These are phyloP conservation scores for Priocnemis perturbator DNA, from an alignment of 2,888 invertebrate genomes.

Conservation along the genomic window DNA sequence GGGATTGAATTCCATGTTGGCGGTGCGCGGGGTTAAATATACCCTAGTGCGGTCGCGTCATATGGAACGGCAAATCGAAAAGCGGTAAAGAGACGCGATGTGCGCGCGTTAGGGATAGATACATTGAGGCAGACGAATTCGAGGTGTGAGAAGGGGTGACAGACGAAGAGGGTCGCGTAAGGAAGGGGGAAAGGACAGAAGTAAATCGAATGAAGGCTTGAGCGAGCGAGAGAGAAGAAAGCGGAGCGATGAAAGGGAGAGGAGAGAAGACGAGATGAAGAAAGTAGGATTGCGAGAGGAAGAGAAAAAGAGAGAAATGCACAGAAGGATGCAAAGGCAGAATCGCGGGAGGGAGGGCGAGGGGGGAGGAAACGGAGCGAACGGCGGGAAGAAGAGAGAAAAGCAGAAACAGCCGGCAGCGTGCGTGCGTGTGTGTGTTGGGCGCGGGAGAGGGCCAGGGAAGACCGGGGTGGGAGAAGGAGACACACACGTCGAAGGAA, in stretches of 20 bases:
- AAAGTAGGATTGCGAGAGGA: conserved; percentile 8
- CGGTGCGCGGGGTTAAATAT: conserved; percentile 69
- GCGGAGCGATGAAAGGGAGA: too few species aligned
- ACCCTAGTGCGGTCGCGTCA: conserved; percentile 61
- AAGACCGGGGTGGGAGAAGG: conserved; percentile 31
- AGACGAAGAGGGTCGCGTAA: too few species aligned
- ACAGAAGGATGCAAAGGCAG: too few species aligned
- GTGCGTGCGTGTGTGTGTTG: conserved; percentile 6
- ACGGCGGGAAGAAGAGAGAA: conserved; percentile 9
- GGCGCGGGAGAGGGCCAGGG: conserved; percentile 14
- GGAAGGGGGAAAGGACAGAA: too few species aligned
- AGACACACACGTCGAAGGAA: conserved; percentile 27
- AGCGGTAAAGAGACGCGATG: neutral
- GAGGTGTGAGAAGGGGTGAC: neutral
- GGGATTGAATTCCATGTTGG: conserved; percentile 53
- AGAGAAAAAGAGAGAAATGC: too few species aligned
- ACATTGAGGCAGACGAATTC: neutral
- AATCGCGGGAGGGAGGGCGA: conserved; percentile 23
- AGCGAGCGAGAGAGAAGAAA: too few species aligned
- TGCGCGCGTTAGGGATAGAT: conserved; percentile 7
- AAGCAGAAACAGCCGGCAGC: conserved; percentile 11
- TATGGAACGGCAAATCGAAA: conserved; percentile 26
- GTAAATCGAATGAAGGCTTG: too few species aligned
- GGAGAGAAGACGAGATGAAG: too few species aligned
- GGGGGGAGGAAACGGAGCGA: conserved; percentile 8